Evolutionary conservation across 1,140 invertebrate species (phyloP).

Genomic region (Danaus plexippus): DNA sequence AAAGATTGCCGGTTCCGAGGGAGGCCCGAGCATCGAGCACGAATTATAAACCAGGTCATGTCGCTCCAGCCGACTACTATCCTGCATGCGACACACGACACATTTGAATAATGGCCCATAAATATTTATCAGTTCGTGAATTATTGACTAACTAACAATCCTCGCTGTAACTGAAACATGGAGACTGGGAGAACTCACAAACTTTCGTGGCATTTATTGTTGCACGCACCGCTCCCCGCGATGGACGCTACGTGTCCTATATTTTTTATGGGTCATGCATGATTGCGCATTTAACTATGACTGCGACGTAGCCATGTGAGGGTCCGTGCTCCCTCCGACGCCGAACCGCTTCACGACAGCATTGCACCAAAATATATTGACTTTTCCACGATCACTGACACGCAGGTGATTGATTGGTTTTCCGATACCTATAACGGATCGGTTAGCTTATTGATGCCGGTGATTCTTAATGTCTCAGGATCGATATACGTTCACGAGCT

Average conservation of each 20-base stretch:
- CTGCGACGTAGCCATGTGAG: constrained; percentile 4
- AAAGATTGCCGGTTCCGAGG: constrained; percentile 16
- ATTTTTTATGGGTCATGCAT: constrained; percentile 21
- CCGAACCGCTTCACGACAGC: constrained; percentile 10
- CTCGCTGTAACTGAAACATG: too few species aligned
- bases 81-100: too few species aligned
- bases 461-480: too few species aligned
- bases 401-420: too few species aligned
- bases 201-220: background rate
- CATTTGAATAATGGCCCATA: too few species aligned
- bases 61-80: background rate
- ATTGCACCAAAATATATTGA: constrained; percentile 10
- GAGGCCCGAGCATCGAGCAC: constrained; percentile 15
- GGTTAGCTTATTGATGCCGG: too few species aligned
- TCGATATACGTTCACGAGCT: too few species aligned
- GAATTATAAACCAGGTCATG: constrained; percentile 18
- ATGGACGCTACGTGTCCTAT: constrained; percentile 9
- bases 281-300: constrained; percentile 22
- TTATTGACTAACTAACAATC: too few species aligned
- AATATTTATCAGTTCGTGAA: too few species aligned
- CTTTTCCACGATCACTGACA: too few species aligned
- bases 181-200: background rate
- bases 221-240: background rate
- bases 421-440: too few species aligned
- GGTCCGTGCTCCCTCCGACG: constrained; percentile 2